phyloP scores from a whole-genome alignment of 2,797 vertebrate genomes.

The Hoplostethus atlanticus region DNA sequence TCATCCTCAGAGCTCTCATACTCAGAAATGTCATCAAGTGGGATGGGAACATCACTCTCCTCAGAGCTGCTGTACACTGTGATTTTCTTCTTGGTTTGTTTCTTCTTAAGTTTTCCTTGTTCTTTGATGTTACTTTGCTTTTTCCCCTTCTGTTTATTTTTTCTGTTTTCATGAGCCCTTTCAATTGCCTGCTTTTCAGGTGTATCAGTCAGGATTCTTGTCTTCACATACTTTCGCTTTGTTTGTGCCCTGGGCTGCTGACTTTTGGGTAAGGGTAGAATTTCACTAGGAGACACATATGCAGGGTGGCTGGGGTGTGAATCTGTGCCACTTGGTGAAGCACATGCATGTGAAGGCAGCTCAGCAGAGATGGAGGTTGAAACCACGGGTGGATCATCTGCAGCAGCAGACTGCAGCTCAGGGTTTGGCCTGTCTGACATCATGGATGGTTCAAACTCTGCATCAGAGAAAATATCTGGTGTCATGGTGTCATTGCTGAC shows the following conservation, averaged over 20 bases:
- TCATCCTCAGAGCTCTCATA: slow-evolving; percentile 36
- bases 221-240: slow-evolving; percentile 26
- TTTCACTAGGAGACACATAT: slow-evolving; percentile 23
- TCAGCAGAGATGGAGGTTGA: slow-evolving; percentile 19
- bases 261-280: slow-evolving; percentile 33
- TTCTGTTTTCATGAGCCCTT: slow-evolving; percentile 44
- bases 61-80: slow-evolving; percentile 28
- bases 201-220: no score
- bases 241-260: slow-evolving; percentile 29
- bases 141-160: neutral
- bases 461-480: slow-evolving; percentile 39
- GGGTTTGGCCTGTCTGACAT: slow-evolving; percentile 28
- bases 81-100: slow-evolving; percentile 12
- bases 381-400: slow-evolving; percentile 18
- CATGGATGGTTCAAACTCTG: slow-evolving; percentile 32
- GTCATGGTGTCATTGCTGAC: slow-evolving; percentile 48
- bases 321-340: slow-evolving; percentile 33
- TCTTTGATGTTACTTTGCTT: neutral
- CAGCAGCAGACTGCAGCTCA: no score
- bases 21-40: slow-evolving; percentile 36
- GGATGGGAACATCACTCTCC: slow-evolving; percentile 39
- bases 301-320: slow-evolving; percentile 11
- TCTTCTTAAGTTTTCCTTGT: no score
- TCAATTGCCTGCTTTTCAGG: slow-evolving; percentile 32
- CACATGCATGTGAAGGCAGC: slow-evolving; percentile 18